Conservation (phyloP, 1,140 invertebrate species). For the Aphelenchoides fujianensis region DNA sequence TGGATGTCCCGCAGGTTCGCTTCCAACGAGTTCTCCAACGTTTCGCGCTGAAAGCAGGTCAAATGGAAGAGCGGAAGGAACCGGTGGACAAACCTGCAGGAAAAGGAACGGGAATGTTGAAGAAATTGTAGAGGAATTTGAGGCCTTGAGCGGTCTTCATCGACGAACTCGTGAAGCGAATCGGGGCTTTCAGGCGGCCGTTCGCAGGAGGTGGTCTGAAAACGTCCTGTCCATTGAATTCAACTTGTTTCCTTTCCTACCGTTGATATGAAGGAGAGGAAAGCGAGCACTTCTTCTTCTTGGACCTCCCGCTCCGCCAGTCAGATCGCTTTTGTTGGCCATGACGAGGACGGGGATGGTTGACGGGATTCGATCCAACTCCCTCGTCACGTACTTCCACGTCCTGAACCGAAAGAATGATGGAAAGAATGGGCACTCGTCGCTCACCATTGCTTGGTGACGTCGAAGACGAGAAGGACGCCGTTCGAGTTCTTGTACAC, state of each 20-base stretch:
- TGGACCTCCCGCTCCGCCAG: slow-evolving; percentile 74
- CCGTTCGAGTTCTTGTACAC: slow-evolving; percentile 81
- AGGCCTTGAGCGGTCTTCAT: slow-evolving; percentile 95
- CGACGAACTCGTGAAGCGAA: slow-evolving; percentile 84
- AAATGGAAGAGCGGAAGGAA: slow-evolving; percentile 5
- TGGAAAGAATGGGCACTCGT: slow-evolving; percentile 13
- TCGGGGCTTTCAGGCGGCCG: slow-evolving; percentile 62
- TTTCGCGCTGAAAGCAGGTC: slow-evolving; percentile 68
- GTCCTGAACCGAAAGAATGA: slow-evolving; percentile 71
- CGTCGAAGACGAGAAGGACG: slow-evolving; percentile 86
- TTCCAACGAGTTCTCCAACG: slow-evolving; percentile 79
- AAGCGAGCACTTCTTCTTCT: slow-evolving; percentile 61
- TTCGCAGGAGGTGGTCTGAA: slow-evolving; percentile 15
- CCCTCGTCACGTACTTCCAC: slow-evolving; percentile 87
- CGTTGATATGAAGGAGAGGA: slow-evolving; percentile 72
- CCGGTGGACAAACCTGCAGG: slow-evolving; percentile 69
- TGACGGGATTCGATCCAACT: slow-evolving; percentile 77
- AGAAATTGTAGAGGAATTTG: slow-evolving; percentile 88
- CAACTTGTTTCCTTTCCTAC: slow-evolving; percentile 63
- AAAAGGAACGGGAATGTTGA: slow-evolving; percentile 91
- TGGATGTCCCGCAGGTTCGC: slow-evolving; percentile 80
- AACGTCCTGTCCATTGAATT: slow-evolving; percentile 23
- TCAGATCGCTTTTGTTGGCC: slow-evolving; percentile 92
- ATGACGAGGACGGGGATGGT: slow-evolving; percentile 85
- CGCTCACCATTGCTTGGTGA: slow-evolving; percentile 86